These are phyloP conservation scores for Nannoperca australis DNA, from an alignment of 2,797 vertebrate genomes.

Conservation along the genomic window DNA sequence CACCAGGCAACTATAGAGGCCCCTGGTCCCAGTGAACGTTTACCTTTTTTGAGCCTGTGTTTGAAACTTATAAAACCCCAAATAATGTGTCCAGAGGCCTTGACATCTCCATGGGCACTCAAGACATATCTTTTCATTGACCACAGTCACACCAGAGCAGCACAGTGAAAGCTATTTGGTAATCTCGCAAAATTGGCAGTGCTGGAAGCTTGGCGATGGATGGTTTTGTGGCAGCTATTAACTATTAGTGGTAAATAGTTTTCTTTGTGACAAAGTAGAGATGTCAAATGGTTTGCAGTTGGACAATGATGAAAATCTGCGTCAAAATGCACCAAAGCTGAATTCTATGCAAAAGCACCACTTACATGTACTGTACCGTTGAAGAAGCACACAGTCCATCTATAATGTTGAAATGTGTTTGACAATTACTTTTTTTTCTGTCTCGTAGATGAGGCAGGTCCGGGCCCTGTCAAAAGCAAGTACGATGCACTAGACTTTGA, in stretches of 20 bases:
- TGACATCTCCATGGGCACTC: not conserved
- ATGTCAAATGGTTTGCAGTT: not conserved
- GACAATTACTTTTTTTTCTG: not conserved
- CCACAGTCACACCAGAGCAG: not conserved
- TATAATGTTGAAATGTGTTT: not conserved
- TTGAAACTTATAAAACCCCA: not conserved
- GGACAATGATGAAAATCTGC: not conserved
- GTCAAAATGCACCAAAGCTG: not conserved
- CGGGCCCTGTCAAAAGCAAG: constrained; percentile 94
- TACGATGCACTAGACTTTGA: constrained; percentile 99
- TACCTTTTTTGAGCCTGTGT: no score
- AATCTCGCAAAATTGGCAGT: not conserved
- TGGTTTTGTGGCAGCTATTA: not conserved
- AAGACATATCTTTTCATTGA: not conserved
- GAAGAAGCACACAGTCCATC: not conserved
- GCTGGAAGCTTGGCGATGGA: not conserved
- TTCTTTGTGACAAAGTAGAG: not conserved
- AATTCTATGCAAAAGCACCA: not conserved
- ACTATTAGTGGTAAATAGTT: not conserved
- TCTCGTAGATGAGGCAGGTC: constrained; percentile 87
- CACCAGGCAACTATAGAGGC: not conserved
- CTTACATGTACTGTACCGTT: not conserved
- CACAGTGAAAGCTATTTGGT: not conserved
- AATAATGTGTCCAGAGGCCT: not conserved
- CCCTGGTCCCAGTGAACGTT: no score